Evolutionary conservation across 2,113 vertebrate species (phyloP), one percentile per base, ranked within the genome.

Genomic region (Semnornis frantzii): DNA sequence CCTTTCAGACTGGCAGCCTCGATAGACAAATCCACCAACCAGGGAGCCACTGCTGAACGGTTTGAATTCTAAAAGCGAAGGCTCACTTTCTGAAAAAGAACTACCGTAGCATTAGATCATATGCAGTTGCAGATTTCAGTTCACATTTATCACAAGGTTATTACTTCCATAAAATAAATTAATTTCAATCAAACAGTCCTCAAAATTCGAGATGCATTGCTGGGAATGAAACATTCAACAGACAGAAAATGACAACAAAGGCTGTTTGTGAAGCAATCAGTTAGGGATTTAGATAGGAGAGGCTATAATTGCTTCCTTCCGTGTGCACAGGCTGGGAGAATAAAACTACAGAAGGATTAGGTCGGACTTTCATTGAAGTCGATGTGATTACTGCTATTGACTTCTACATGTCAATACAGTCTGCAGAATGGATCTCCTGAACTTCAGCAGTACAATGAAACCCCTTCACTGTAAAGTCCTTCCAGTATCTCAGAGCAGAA

Each of bases 1-100:
- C 82, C 99, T 98, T 96, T 99, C 98, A 4, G 99, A 99, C 89
- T 99, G 99, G 96, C 99, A 99, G 80, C 99, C 99, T 92, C 99
- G 98, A 93, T 99, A 99, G 97, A 99, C 97, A 96, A 99, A 99
- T 65, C 99, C 99, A 34, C 99, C 99, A 39, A 99, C 98, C 85
- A 99, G 97, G 52, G 98, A 97, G 23, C 98, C 98, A 30, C 98
- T 98, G 94, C 98, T 99, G 82, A 98, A 98, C 34, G 98, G 98
- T 92, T 98, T 99, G 97, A 99, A 98, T 97, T 99, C 99, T 95
- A 99, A 98, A 94, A 99, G 98, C 7, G 99, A 99, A 28, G 98
- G 98, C 95, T 99, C 99, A 59, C 98, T 99, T 98, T 99, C 99
- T 99, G 90, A 39, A 97, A 97, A 97, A 54, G 90, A 97, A 97